phyloP scores from a whole-genome alignment of 2,797 vertebrate genomes.

The Anomalospiza imberbis region DNA sequence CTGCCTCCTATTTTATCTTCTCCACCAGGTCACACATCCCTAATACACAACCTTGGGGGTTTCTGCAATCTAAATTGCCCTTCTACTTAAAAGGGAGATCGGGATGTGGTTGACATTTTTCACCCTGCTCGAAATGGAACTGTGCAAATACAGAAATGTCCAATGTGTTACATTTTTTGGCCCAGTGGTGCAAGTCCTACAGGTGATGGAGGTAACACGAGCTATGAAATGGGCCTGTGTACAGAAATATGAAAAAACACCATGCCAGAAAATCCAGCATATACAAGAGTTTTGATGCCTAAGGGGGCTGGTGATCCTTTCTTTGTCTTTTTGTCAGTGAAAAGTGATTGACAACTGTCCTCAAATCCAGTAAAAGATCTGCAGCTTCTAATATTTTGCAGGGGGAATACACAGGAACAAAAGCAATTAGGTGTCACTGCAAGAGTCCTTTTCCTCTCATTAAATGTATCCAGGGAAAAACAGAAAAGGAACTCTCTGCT shows the following conservation, averaged over 20 bases:
- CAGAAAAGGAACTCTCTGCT: background rate
- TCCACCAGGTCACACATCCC: background rate
- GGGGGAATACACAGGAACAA: slow-evolving; percentile 9
- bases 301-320: background rate
- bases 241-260: background rate
- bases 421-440: slow-evolving; percentile 24
- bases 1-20: background rate
- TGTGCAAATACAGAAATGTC: background rate
- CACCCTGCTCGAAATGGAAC: background rate
- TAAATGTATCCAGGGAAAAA: slow-evolving; percentile 10
- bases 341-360: background rate
- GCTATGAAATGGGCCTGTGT: background rate
- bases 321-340: background rate
- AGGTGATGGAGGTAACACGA: background rate
- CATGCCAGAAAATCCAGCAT: background rate
- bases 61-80: background rate
- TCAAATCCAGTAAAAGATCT: background rate
- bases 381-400: background rate
- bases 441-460: background rate
- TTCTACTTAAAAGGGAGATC: rapidly evolving
- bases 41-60: background rate
- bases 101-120: rapidly evolving
- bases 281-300: background rate
- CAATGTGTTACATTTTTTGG: background rate
- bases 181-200: background rate